Conservation (phyloP, 1,140 invertebrate genomes). For the Himalopsyche phryganea region DNA sequence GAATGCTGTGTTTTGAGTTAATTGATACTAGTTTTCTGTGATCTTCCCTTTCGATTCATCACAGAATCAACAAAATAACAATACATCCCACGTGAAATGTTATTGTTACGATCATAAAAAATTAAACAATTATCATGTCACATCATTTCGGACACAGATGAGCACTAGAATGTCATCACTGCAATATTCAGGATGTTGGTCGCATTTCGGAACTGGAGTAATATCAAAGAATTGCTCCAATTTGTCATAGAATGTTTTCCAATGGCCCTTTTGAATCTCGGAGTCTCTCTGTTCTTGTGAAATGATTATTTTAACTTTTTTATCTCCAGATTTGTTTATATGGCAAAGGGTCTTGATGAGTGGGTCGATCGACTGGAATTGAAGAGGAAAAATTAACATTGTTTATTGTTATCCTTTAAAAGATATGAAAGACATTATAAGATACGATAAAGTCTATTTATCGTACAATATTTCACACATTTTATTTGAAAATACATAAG, state of each 20-base stretch:
- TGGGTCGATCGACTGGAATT: constrained; percentile 31
- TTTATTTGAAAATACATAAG: too few relatives aligned
- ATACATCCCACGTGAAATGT: too few relatives aligned
- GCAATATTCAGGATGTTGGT: constrained; percentile 28
- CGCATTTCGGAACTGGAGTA: constrained; percentile 5
- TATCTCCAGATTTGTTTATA: constrained; percentile 13
- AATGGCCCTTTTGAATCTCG: constrained; percentile 20
- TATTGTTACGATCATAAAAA: too few relatives aligned
- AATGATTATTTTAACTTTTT: constrained; percentile 24
- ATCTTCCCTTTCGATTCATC: too few relatives aligned
- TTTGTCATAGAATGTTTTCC: constrained; percentile 27
- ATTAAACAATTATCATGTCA: constrained; percentile 1
- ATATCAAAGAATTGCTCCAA: constrained; percentile 17
- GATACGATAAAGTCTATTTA: too few relatives aligned
- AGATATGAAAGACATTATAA: background rate
- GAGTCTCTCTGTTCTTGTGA: constrained; percentile 29
- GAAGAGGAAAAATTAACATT: constrained; percentile 20
- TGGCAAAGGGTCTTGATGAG: constrained; percentile 23
- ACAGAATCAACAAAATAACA: too few relatives aligned
- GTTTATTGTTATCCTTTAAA: too few relatives aligned
- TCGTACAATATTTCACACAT: too few relatives aligned
- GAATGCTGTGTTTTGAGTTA: too few relatives aligned
- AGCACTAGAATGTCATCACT: constrained; percentile 30
- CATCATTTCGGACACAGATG: constrained; percentile 17
- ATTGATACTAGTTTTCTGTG: too few relatives aligned